Evolutionary conservation across 53 echinoderm and acorn worm genomes (phyloP).

Genomic region (Apostichopus leukothele): DNA sequence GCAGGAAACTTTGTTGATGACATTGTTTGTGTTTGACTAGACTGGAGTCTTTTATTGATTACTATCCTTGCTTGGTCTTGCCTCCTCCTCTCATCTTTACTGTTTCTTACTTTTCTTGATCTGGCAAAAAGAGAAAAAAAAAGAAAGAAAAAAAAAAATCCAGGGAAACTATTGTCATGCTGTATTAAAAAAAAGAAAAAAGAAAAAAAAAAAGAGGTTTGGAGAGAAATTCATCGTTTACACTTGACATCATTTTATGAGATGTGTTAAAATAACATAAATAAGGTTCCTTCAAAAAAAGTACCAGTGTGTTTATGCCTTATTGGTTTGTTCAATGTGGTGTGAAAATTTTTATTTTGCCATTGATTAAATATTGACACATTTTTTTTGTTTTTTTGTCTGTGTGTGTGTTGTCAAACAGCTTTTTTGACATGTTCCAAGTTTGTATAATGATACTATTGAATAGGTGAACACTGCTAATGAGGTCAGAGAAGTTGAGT

Average conservation of each 20-base stretch:
- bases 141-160: too few species aligned
- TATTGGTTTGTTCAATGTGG: slow-evolving; percentile 40
- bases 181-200: background rate
- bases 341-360: slow-evolving; percentile 11
- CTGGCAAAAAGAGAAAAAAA: too few species aligned
- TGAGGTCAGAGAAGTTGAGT: background rate
- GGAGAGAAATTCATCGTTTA: slow-evolving; percentile 5
- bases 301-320: slow-evolving; percentile 26
- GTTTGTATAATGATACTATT: too few species aligned
- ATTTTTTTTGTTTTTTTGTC: background rate
- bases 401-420: background rate
- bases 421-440: background rate
- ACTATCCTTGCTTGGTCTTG: background rate
- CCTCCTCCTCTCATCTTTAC: slow-evolving; percentile 1
- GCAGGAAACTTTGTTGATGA: slow-evolving; percentile 44
- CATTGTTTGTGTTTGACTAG: slow-evolving; percentile 45
- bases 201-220: background rate
- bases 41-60: slow-evolving; percentile 42
- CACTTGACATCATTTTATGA: slow-evolving; percentile 17
- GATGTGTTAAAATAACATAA: slow-evolving; percentile 19
- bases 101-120: background rate
- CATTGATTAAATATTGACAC: slow-evolving; percentile 43
- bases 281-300: slow-evolving; percentile 16
- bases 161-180: slow-evolving; percentile 15
- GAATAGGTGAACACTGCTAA: background rate